Base-by-base conservation (phyloP, 2,797 vertebrate genomes). In the Euthynnus affinis region DNA sequence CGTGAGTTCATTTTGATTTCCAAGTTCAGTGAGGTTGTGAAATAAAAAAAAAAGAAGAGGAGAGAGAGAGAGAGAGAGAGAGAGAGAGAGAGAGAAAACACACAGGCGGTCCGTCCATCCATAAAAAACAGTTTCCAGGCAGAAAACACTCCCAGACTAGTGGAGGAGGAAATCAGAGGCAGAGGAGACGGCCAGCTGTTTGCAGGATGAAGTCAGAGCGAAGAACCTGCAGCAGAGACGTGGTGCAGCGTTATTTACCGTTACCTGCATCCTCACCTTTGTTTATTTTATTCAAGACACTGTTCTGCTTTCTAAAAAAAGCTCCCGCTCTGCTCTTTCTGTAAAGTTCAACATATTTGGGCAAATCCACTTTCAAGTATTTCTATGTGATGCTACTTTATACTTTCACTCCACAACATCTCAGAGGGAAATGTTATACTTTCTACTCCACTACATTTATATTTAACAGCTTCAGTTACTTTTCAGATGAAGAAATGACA, bases 21-120 rank as follows among this genome's bases (percentile, higher is more conserved):
- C 76, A 81, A 79, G 91, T 92, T 91, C 88, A 91, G 66, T 12
- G 72, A 83, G 89, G 88, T 90, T 87, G 75, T 49, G 71, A 65
- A 82, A 66, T 64, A 22, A 79, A 87, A 82, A 81, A 81, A 81
- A 80, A 46, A 49, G 4, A 49, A 34, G 6, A 60, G 65, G n/a
- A 56, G 27, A 15, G 10, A 44, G 42, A 15, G 42, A 44, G 42
- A 44, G 42, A 44, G 42, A 44, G 42, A 44, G 42, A 44, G 42
- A 44, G 42, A 44, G 15, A 46, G 4, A 46, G 56, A 52, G 56
- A 20, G 9, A 27, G 25, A 14, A 70, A 42, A 75, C 46, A 79
- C 58, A 60, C 62, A 27, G 74, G 77, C 65, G 65, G 61, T 63
- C 51, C 3, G 2, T 49, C 74, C 20, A n/a, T 63, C 60, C 70